Percentiles rank a stretch among this genome's conserved stretches.
phyloP scores from a whole-genome alignment of 2,888 invertebrate genomes.

The Poecilobothrus nobilitatus region DNA sequence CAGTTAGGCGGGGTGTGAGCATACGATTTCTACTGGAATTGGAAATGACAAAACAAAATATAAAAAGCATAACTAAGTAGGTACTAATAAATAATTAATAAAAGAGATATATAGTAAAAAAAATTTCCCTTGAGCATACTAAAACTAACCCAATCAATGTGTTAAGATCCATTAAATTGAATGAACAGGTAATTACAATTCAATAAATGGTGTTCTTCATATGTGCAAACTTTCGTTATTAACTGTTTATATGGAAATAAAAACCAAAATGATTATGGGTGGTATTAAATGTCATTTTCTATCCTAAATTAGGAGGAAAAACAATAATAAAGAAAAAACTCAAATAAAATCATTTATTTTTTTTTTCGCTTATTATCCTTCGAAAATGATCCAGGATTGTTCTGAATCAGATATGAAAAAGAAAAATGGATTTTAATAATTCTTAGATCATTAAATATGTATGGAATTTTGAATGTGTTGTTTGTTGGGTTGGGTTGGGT shows the following conservation, averaged over 20 bases:
- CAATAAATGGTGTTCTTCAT: too few relatives aligned
- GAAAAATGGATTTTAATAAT: background rate
- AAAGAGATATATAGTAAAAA: too few relatives aligned
- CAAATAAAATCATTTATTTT: background rate
- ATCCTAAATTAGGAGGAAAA: background rate
- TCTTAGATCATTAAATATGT: background rate
- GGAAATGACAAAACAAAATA: too few relatives aligned
- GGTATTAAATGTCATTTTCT: conserved; percentile 1
- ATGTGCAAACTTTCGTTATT: background rate
- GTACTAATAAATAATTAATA: too few relatives aligned
- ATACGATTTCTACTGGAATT: too few relatives aligned
- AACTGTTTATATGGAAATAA: background rate
- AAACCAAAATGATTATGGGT: background rate
- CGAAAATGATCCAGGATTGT: background rate
- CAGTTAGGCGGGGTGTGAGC: too few relatives aligned
- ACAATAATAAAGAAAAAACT: background rate
- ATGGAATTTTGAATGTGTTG: background rate
- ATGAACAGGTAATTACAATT: too few relatives aligned
- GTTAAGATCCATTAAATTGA: too few relatives aligned
- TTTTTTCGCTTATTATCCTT: background rate
- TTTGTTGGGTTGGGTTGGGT: too few relatives aligned
- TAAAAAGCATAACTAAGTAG: too few relatives aligned
- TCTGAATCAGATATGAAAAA: background rate
- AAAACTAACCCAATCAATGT: too few relatives aligned
- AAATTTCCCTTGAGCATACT: too few relatives aligned